Base-by-base conservation (phyloP, 2,797 vertebrate genomes). In the Sandelia bainsii region DNA sequence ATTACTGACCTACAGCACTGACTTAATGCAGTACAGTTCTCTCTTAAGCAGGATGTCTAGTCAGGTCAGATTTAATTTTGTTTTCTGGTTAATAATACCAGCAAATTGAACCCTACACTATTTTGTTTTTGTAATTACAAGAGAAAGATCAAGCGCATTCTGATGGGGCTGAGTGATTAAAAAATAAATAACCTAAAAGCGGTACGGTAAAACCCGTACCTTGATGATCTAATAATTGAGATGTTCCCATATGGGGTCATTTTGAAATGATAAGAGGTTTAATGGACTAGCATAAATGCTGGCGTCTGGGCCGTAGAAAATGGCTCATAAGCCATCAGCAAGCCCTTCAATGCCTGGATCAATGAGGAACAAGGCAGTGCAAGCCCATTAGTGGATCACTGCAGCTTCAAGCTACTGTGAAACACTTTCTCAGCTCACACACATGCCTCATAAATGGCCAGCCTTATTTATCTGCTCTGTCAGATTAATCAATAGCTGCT, bases 401-500 rank as follows among this genome's bases (percentile, higher is more conserved):
- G 83, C 81, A 65, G 81, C 82, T 86, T 81, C 74, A 75, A 87
- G 75, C 83, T 77, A 58, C 75, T 69, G 64, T 80, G 80, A 79
- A 81, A 84, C 65, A 57, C 75, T 69, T 63, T 87, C 39, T 4
- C 12, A 54, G 34, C 54, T 68, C 61, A 42, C 63, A 52, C 69
- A 19, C 29, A 19, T 39, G 25, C 57, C 63, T 72, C 69, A 51
- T 49, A 19, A 75, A 64, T 56, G 67, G 77, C 83, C 72, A 14
- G 69, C 77, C 85, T 91, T 89, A 89, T 90, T 89, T 89, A 91
- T 92, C 75, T 54, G 44, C 83, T 80, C 84, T 87, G 90, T 90
- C 90, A 89, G 87, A 84, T 79, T 71, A 80, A 92, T 93, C 93
- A 85, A 93, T 94, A 91, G 87, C 82, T 52, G 84, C 84, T 89